Conservation (phyloP, 2,888 invertebrate species). For the Leptogaster cylindrica region DNA sequence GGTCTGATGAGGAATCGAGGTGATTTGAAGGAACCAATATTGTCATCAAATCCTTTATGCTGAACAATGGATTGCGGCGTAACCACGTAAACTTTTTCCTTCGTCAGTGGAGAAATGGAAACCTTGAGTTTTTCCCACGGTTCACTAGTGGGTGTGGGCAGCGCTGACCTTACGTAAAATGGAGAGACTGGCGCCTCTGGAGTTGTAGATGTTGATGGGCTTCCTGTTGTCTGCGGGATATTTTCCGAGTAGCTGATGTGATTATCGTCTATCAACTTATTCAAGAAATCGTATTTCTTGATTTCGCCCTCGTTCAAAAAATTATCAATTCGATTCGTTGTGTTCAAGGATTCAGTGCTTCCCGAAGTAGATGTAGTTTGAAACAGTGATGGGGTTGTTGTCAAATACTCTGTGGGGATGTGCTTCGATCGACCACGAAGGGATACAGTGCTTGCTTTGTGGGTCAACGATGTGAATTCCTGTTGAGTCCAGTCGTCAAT, state of each 20-base stretch:
- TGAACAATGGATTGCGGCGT: slow-evolving; percentile 70
- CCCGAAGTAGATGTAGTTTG: slow-evolving; percentile 44
- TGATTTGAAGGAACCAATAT: slow-evolving; percentile 53
- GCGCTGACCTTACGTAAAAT: slow-evolving; percentile 50
- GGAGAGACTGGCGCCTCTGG: slow-evolving; percentile 47
- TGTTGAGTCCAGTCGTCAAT: slow-evolving; percentile 86
- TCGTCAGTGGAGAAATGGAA: slow-evolving; percentile 76
- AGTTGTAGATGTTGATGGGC: slow-evolving; percentile 14
- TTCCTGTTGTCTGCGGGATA: background rate
- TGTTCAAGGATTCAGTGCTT: slow-evolving; percentile 39
- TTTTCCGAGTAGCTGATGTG: slow-evolving; percentile 9
- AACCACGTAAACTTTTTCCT: slow-evolving; percentile 82
- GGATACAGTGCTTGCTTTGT: slow-evolving; percentile 65
- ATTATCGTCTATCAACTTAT: slow-evolving; percentile 47
- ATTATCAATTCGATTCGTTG: slow-evolving; percentile 6
- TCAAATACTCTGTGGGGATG: slow-evolving; percentile 79
- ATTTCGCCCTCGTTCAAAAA: slow-evolving; percentile 31
- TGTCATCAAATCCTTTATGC: slow-evolving; percentile 48
- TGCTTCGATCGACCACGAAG: slow-evolving; percentile 72
- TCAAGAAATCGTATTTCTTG: slow-evolving; percentile 40
- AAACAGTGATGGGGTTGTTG: slow-evolving; percentile 65
- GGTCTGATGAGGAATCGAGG: slow-evolving; percentile 67
- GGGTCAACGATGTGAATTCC: slow-evolving; percentile 68
- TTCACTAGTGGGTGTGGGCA: slow-evolving; percentile 50
- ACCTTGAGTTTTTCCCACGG: slow-evolving; percentile 73